Conservation (phyloP, 2,797 vertebrate genomes). For the Benthosema pterotum region DNA sequence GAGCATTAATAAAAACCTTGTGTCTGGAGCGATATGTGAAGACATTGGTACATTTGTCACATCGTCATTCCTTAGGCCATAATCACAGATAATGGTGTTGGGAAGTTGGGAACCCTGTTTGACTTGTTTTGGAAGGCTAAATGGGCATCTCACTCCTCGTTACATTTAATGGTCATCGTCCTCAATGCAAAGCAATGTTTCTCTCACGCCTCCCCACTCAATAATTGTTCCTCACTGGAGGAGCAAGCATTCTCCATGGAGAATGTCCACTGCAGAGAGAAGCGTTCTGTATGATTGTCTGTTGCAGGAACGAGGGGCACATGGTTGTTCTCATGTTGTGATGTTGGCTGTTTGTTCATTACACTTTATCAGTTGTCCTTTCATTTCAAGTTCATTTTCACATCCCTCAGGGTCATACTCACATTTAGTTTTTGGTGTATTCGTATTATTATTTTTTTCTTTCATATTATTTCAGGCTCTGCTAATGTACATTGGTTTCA, state of each 20-base stretch:
- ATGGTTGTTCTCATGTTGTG: slow-evolving; percentile 17
- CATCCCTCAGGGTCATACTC: slow-evolving; percentile 34
- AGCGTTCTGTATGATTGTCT: slow-evolving; percentile 4
- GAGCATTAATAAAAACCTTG: slow-evolving; percentile 68
- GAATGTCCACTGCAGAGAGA: background rate
- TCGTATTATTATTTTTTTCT: slow-evolving; percentile 1
- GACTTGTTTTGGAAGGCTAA: background rate
- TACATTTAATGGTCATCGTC: slow-evolving; percentile 18
- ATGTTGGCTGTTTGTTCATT: slow-evolving; percentile 37
- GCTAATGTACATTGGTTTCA: background rate
- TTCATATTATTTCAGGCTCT: slow-evolving; percentile 17
- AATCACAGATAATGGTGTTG: slow-evolving; percentile 2
- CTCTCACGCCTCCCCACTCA: background rate
- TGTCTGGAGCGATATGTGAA: slow-evolving; percentile 21
- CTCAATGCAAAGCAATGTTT: background rate
- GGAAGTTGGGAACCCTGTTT: slow-evolving; percentile 1
- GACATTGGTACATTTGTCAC: slow-evolving; percentile 30
- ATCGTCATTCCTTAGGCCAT: slow-evolving; percentile 27
- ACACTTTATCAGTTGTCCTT: slow-evolving; percentile 48
- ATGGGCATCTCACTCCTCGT: slow-evolving; percentile 4
- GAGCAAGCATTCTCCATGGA: too few species aligned
- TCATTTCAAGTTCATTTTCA: slow-evolving; percentile 48
- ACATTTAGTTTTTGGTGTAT: slow-evolving; percentile 6
- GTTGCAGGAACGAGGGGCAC: slow-evolving; percentile 12
- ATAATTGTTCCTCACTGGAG: too few species aligned